A percentile compares a stretch with the other conserved stretches of the same genome.
Evolutionary conservation across 1,140 invertebrate genomes (phyloP).

Genomic region (Magallana ariakensis): DNA sequence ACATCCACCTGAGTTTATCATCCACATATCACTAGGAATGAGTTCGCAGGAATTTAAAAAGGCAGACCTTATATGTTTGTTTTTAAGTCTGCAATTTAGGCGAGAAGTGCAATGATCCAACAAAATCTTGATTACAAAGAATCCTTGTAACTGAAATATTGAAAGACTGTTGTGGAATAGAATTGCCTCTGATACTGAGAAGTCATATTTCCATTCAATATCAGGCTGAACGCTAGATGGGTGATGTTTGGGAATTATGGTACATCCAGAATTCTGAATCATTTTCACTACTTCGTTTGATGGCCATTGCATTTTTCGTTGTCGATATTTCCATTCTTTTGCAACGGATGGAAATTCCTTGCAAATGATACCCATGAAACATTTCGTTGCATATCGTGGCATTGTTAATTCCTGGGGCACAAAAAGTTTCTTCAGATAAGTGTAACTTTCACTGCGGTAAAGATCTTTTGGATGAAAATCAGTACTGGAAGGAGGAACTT

Average conservation of each 20-base stretch:
- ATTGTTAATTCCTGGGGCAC: no score
- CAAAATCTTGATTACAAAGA: slow-evolving; percentile 46
- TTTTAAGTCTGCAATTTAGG: neutral
- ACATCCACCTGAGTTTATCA: neutral
- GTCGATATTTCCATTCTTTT: slow-evolving; percentile 35
- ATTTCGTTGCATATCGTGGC: no score
- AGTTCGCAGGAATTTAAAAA: slow-evolving; percentile 44
- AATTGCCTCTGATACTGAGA: slow-evolving; percentile 31
- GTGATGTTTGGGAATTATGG: slow-evolving; percentile 41
- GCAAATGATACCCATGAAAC: neutral
- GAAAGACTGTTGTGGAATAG: slow-evolving; percentile 29
- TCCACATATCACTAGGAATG: slow-evolving; percentile 23
- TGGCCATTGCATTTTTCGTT: slow-evolving; percentile 44
- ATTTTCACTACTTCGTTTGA: neutral
- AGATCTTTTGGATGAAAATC: neutral
- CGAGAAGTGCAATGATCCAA: slow-evolving; percentile 39
- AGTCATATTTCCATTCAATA: slow-evolving; percentile 52
- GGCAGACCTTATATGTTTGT: slow-evolving; percentile 39
- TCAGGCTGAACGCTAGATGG: neutral
- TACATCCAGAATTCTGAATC: slow-evolving; percentile 13
- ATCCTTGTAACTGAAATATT: slow-evolving; percentile 24
- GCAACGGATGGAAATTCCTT: slow-evolving; percentile 35
- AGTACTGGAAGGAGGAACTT: neutral
- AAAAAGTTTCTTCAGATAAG: neutral
- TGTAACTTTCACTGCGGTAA: neutral